Base-by-base conservation (phyloP, 1,140 invertebrate genomes). In the Papilio glaucus region DNA sequence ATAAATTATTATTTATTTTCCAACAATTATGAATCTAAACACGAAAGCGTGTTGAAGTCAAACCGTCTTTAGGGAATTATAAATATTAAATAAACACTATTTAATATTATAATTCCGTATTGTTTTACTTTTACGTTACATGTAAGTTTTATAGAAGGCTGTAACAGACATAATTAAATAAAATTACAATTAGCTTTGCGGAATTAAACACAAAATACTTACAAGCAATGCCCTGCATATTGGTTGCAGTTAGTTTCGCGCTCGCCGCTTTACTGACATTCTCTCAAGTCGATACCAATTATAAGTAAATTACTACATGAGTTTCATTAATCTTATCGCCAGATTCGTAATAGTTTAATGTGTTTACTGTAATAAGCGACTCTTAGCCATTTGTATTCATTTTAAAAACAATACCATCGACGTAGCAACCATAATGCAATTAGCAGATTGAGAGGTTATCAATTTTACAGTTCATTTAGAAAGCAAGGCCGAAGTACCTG, bases 281-380 rank as follows among this genome's bases (percentile, higher is more conserved):
- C 10, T 1, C 49, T 12, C 1, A 2, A 24, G 29, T 2, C 29
- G 29, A 24, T 53, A 24, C 9, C 18, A 53, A 53, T 53, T 53
- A 53, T 24, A 53, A 4, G 49, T 53, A 24, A 53, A 24, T 53
- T 53, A 53, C 18, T 53, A 53, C 49, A 53, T 12, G 49, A 53
- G 21, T 24, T 53, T 53, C 18, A 53, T 53, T 53, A 24, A 53
- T 53, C 49, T 53, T 53, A 53, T 53, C 49, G 21, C 9, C 49
- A 26, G 49, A 53, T 53, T 53, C 49, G 49, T 53, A 53, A 53
- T 21, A 53, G 49, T 53, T 49, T 21, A 2, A 9, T 10, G 2
- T 49, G 18, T 49, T 53, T 10, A 21, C 18, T 26, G 2, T 53
- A 24, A 53, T 24, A 53, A 24, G 21, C 18, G 1, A 10, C 49